Evolutionary conservation across 1,140 invertebrate genomes (phyloP).

Genomic region (Drosophila tristis): DNA sequence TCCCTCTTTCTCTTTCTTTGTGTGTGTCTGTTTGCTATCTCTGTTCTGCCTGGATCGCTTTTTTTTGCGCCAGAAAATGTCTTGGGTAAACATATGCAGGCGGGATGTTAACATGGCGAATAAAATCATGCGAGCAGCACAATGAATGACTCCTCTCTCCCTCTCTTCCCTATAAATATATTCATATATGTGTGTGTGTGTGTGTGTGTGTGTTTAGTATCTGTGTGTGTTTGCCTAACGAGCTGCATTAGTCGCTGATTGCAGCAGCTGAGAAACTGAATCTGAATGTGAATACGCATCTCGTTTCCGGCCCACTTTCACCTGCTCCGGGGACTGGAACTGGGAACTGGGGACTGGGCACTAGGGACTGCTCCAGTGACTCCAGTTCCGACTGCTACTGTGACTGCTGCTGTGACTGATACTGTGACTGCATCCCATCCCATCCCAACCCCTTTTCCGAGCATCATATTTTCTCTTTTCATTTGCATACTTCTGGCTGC

Average conservation of each 20-base stretch:
- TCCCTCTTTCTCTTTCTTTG: conserved; percentile 1
- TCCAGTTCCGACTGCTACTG: conserved; percentile 1
- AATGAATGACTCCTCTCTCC: not conserved
- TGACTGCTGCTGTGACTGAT: not conserved
- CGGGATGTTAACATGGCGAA: conserved; percentile 78
- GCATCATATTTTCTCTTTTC: no score
- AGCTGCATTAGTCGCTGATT: conserved; percentile 80
- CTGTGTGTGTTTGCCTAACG: conserved; percentile 75
- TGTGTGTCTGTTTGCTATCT: no score
- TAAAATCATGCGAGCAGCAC: conserved; percentile 60
- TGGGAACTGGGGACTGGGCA: not conserved
- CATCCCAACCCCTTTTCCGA: no score
- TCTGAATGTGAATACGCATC: conserved; percentile 23
- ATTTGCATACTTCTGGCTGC: no score
- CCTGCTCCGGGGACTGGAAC: conserved; percentile 10
- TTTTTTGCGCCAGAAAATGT: conserved; percentile 34
- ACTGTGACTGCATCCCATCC: no score
- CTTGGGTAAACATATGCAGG: conserved; percentile 71
- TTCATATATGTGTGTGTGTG: not conserved
- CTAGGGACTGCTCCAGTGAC: not conserved
- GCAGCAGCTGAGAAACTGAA: conserved; percentile 48
- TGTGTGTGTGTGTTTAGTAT: conserved; percentile 18
- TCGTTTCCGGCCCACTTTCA: conserved; percentile 24
- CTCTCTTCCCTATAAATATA: not conserved
- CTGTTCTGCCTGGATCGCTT: not conserved